A percentile compares a stretch with the other conserved stretches of the same genome.
phyloP scores from a whole-genome alignment of 2,113 vertebrate genomes.

The Psophia crepitans region DNA sequence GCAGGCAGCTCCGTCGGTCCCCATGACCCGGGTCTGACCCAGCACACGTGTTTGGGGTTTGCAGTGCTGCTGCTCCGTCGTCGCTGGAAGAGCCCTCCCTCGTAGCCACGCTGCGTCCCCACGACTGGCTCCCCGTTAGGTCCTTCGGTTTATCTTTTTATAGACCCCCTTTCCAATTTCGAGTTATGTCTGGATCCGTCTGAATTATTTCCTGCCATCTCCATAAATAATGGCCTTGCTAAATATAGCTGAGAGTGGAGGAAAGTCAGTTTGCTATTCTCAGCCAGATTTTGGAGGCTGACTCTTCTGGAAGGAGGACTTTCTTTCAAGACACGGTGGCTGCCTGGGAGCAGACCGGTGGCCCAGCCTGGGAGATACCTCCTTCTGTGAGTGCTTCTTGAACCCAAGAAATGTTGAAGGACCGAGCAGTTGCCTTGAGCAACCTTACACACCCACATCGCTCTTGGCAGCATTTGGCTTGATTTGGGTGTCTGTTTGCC shows the following conservation, averaged over 20 bases:
- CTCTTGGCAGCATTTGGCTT: neutral
- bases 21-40: neutral
- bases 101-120: accelerated
- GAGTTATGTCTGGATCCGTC: neutral
- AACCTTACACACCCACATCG: accelerated
- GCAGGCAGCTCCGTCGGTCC: neutral
- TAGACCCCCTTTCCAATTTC: neutral
- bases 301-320: neutral
- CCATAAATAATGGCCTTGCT: neutral
- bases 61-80: neutral
- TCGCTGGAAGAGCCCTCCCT: neutral
- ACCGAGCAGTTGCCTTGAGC: accelerated
- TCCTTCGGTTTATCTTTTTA: neutral
- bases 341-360: neutral
- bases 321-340: neutral
- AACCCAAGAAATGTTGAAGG: neutral
- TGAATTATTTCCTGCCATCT: neutral
- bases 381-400: neutral
- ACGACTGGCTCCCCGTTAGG: accelerated
- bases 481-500: accelerated
- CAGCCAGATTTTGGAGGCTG: neutral
- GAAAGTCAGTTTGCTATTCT: neutral
- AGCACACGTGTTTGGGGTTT: accelerated
- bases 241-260: neutral
- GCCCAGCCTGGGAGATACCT: neutral